Percentiles rank a stretch among this genome's conserved stretches.
Conservation (phyloP, 2,797 vertebrate species). For the Phylloscopus collybita region DNA sequence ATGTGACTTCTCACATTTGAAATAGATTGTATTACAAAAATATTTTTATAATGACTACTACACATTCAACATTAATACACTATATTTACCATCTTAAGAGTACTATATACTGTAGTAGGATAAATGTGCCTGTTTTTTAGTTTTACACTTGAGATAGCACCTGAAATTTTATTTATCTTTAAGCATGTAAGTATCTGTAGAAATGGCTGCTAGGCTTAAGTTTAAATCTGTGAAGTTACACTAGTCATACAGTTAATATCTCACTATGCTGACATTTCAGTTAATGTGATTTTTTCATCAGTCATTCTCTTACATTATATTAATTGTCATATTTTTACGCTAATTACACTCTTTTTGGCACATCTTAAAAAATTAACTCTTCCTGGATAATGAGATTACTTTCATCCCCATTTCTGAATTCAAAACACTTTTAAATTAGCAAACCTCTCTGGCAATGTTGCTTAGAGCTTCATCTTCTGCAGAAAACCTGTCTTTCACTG, state of each 20-base stretch:
- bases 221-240: not conserved
- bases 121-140: not conserved
- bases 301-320: not conserved
- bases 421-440: conserved; percentile 41
- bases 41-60: not conserved
- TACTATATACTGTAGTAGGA: not conserved
- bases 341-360: not conserved
- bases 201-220: not conserved
- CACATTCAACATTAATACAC: not conserved
- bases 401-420: not conserved
- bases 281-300: not conserved
- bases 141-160: not conserved
- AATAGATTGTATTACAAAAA: not conserved
- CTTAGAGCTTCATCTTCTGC: conserved; percentile 97
- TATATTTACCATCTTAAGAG: not conserved
- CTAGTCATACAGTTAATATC: not conserved
- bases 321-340: not conserved
- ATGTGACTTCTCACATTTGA: not conserved
- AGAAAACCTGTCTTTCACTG: conserved; percentile 95
- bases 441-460: conserved; percentile 96
- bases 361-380: not conserved
- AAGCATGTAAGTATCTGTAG: not conserved
- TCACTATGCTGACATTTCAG: not conserved
- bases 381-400: not conserved
- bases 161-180: not conserved